These are phyloP conservation scores for Trachelus tabidus DNA, from an alignment of 2,888 invertebrate species.

Conservation along the genomic window DNA sequence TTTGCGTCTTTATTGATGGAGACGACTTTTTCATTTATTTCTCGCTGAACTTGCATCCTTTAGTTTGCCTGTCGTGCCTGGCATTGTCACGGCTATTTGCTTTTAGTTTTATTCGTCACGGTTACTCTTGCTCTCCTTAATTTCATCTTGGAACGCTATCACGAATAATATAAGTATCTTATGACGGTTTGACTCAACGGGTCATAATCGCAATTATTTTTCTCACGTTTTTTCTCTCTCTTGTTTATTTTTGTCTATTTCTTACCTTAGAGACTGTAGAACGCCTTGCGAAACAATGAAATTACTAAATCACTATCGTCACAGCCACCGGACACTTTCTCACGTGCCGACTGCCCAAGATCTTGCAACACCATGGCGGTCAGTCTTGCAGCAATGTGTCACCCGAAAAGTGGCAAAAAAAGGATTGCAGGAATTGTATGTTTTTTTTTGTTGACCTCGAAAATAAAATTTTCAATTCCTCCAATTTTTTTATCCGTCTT, in stretches of 20 bases:
- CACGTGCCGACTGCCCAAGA: not conserved
- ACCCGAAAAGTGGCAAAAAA: not conserved
- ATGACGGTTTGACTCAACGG: not conserved
- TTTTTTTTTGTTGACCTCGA: not conserved
- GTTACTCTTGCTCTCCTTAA: not conserved
- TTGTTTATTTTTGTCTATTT: not conserved
- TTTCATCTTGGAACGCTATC: not conserved
- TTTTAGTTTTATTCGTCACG: not conserved
- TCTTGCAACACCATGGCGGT: not conserved
- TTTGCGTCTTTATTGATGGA: not conserved
- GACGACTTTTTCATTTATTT: not conserved
- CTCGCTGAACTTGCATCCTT: not conserved
- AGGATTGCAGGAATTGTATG: not conserved
- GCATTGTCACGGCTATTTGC: not conserved
- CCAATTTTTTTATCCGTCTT: conserved; percentile 2
- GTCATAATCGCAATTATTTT: not conserved
- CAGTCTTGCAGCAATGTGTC: not conserved
- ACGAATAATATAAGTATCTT: not conserved
- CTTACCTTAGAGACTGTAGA: not conserved
- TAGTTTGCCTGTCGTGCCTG: not conserved
- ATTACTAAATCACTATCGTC: not conserved
- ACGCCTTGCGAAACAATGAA: not conserved
- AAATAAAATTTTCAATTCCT: not conserved
- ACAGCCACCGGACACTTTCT: not conserved
- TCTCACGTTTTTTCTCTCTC: not conserved